These are phyloP conservation scores for Xestia ashworthii DNA, from an alignment of 2,888 invertebrate genomes.

Conservation along the genomic window DNA sequence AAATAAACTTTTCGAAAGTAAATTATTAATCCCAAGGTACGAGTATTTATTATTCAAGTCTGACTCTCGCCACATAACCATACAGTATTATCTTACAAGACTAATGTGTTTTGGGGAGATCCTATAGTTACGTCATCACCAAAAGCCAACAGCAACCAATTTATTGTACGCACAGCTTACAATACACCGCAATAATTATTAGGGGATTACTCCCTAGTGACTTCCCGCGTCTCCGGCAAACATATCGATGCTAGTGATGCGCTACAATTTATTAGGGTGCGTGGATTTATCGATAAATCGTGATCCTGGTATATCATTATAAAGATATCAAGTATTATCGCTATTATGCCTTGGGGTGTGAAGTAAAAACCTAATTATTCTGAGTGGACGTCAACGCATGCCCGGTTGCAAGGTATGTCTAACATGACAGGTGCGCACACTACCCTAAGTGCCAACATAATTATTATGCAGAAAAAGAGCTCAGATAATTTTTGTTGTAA, in stretches of 20 bases:
- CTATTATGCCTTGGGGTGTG: conserved; percentile 29
- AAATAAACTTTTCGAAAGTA: conserved; percentile 10
- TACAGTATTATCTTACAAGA: conserved; percentile 47
- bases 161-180: conserved; percentile 64
- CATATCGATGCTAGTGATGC: conserved; percentile 66
- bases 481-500: conserved; percentile 27
- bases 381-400: conserved; percentile 27
- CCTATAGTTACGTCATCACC: conserved; percentile 58
- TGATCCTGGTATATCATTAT: conserved; percentile 40
- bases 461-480: conserved; percentile 36
- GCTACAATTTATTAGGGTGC: conserved; percentile 46
- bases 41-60: background rate
- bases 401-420: conserved; percentile 12
- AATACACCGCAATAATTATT: conserved; percentile 73
- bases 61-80: conserved; percentile 20
- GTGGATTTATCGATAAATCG: conserved; percentile 55
- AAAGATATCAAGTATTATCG: conserved; percentile 35
- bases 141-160: conserved; percentile 53
- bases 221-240: conserved; percentile 54
- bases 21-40: conserved; percentile 2
- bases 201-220: conserved; percentile 75
- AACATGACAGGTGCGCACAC: conserved; percentile 45
- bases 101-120: conserved; percentile 50
- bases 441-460: conserved; percentile 29
- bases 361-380: conserved; percentile 51